Conservation (phyloP, 92 coral and sea anemone genomes). For the Desmophyllum pertusum region DNA sequence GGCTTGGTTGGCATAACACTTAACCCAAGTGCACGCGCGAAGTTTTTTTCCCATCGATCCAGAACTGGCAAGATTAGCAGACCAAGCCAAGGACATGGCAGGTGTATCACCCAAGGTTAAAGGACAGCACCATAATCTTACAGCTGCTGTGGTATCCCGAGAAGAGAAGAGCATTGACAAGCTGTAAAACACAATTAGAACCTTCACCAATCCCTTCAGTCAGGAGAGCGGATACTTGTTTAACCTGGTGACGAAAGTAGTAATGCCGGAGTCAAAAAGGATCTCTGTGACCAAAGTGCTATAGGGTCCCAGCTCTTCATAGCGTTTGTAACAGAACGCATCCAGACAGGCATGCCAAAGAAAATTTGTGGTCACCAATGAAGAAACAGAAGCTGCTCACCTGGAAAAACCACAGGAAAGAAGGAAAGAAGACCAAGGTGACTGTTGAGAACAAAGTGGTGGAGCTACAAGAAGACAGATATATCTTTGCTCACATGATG, state of each 20-base stretch:
- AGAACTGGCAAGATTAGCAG: constrained; percentile 17
- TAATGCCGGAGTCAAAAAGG: constrained; percentile 40
- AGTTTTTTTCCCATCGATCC: constrained; percentile 23
- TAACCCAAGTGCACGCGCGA: constrained; percentile 48
- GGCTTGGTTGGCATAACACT: not conserved
- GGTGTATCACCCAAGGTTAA: constrained; percentile 1
- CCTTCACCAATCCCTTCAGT: too few relatives aligned
- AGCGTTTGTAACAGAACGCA: constrained; percentile 42
- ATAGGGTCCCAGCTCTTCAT: constrained; percentile 34
- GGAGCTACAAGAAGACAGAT: constrained; percentile 51
- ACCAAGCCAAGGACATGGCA: constrained; percentile 32
- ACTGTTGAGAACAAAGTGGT: constrained; percentile 27
- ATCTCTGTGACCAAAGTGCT: constrained; percentile 33
- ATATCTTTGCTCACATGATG: constrained; percentile 63
- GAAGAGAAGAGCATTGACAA: constrained; percentile 7
- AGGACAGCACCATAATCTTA: not conserved
- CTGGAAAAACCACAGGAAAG: constrained; percentile 30
- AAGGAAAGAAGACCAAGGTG: constrained; percentile 34
- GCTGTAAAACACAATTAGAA: too few relatives aligned
- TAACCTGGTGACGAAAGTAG: constrained; percentile 57
- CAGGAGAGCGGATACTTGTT: constrained; percentile 33
- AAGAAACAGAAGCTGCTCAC: constrained; percentile 49
- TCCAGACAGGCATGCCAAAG: constrained; percentile 30
- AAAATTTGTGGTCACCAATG: constrained; percentile 55
- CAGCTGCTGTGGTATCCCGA: not conserved